Conservation (phyloP, 2,888 invertebrate genomes). For the Lepidocyrtoides sp. region DNA sequence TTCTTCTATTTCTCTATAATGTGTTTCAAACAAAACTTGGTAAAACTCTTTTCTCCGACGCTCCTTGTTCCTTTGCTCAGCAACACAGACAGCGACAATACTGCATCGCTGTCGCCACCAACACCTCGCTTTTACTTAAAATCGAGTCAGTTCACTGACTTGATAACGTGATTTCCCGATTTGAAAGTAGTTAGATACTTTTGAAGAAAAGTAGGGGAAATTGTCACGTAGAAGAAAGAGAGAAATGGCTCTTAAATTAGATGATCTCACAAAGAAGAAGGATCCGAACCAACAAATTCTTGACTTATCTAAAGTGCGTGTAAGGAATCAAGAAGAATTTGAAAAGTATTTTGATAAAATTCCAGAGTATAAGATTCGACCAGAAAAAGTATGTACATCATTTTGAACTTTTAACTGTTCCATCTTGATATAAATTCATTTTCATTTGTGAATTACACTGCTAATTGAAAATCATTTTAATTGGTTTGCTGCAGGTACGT, state of each 20-base stretch:
- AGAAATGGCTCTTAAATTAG: conserved; percentile 90
- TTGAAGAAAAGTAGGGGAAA: too few relatives aligned
- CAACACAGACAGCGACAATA: too few relatives aligned
- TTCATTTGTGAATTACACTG: not conserved
- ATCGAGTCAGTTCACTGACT: too few relatives aligned
- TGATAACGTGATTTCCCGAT: too few relatives aligned
- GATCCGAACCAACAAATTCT: conserved; percentile 92
- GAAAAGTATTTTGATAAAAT: conserved; percentile 94
- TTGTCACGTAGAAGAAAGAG: too few relatives aligned
- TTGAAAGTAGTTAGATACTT: too few relatives aligned
- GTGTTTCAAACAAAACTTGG: too few relatives aligned
- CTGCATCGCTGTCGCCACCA: too few relatives aligned
- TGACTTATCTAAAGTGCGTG: conserved; percentile 93
- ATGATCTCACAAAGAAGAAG: conserved; percentile 95
- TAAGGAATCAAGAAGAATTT: conserved; percentile 94
- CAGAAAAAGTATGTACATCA: conserved; percentile 90
- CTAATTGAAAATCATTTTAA: not conserved
- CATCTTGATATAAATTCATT: not conserved
- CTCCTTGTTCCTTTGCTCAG: too few relatives aligned
- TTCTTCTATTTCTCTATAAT: too few relatives aligned
- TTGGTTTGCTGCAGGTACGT: conserved; percentile 89
- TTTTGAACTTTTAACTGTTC: not conserved
- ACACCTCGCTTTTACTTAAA: too few relatives aligned
- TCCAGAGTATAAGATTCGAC: conserved; percentile 95
- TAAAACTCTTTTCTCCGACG: too few relatives aligned